Base-by-base conservation (phyloP, 1,140 invertebrate genomes). In the Diabrotica virgifera region DNA sequence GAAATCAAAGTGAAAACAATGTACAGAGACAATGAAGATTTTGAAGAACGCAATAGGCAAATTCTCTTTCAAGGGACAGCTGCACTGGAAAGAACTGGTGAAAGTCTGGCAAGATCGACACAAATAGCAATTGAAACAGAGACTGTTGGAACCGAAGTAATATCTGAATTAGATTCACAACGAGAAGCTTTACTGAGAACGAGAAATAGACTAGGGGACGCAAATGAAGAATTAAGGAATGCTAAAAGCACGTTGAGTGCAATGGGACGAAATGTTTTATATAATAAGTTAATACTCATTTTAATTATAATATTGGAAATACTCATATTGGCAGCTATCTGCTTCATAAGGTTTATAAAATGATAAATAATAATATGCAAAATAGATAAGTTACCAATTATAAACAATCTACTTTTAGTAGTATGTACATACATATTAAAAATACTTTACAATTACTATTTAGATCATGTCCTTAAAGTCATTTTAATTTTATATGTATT, bases 91-190 rank as follows among this genome's bases (percentile, higher is more conserved):
- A 78, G 88, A 63, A 84, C 89, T 5, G 82, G 85, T 0, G 84
- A 87, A 40, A 89, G 88, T 68, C 80, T 93, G 10, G 81, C 82
- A 2, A 80, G 90, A 65, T 89, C 90, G 3, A 87, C 90, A 66
- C 85, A 86, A 70, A 83, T 91, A 55, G 90, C 92, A 10, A 82
- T 86, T 7, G 90, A 94, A 76, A 92, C 90, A 0, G 92, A 94
- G 78, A 82, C 86, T 72, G 85, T 93, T 68, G 92, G 90, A 0
- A 87, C 85, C 5, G 89, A 90, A 75, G 90, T 92, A 6, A 82
- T 91, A 52, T 72, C 72, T 4, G 82, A 83, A 55, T 70, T 84
- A 46, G 75, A 72, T 7, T 76, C 79, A 24, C 82, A 83, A 68
- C 70, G 82, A 14, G 82, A 83, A 70, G 75, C 82, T 6, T 59